Base-by-base conservation (phyloP, 2,113 vertebrate genomes). In the Xiphophorus hellerii region DNA sequence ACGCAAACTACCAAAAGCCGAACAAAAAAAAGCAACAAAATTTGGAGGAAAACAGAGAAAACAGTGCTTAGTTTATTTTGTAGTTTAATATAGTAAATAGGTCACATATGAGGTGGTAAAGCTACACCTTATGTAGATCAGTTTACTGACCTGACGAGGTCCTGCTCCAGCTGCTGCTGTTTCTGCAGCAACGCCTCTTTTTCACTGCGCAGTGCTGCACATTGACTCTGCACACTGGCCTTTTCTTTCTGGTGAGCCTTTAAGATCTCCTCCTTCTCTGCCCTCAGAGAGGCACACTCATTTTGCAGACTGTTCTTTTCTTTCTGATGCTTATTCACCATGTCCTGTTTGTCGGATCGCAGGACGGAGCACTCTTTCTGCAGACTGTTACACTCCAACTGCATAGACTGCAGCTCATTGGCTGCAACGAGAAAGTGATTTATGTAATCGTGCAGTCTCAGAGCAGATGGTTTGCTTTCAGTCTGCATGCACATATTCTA, bases 331-430 rank as follows among this genome's bases (percentile, higher is more conserved):
- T 92, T 90, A 25, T 81, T 90, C 70, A 84, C 66, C 0, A 88
- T 35, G 33, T 94, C 93, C 71, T 95, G 93, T 48, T 89, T 92
- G 80, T 95, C 94, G 14, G 93, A 88, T 29, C 88, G 86, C 72
- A 95, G 90, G 42, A 72, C 75, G 3, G 83, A 86, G 31, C 93
- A 94, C 84, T 95, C 94, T 73, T 87, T 94, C 87, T 93, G 91
- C 63, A 95, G 90, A 60, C 81, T 78, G 2, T 85, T 92, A 89
- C 94, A 96, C 84, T 97, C 95, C 85, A 92, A 89, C 93, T 95
- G 97, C 91, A 99, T 80, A 82, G 96, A 95, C 88, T 97, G 96
- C 82, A 99, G 92, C 88, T 98, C 97, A 90, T 88, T 93, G 92
- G 93, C 93, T 94, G 83, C 31, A 68, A 30, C 39, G 66, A 68